Evolutionary conservation across 2,888 invertebrate genomes (phyloP).

Genomic region (Drosophila setosimentum): DNA sequence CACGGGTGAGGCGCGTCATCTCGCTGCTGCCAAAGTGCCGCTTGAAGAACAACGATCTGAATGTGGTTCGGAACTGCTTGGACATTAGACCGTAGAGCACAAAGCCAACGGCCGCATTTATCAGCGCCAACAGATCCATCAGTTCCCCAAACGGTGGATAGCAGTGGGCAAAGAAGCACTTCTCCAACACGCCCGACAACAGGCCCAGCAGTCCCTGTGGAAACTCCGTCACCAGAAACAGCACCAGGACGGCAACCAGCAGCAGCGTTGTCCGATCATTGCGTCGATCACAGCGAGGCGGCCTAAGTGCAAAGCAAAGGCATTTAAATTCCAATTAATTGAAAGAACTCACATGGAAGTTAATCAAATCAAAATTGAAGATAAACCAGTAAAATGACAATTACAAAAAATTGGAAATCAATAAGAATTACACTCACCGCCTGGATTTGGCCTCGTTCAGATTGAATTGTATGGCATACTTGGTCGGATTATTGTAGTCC

Average conservation of each 20-base stretch:
- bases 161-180: slow-evolving; percentile 91
- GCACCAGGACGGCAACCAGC: slow-evolving; percentile 93
- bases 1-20: slow-evolving; percentile 83
- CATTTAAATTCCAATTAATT: too few species aligned
- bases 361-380: neutral
- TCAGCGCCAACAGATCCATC: slow-evolving; percentile 95
- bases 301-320: slow-evolving; percentile 46
- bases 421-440: slow-evolving; percentile 45
- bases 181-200: slow-evolving; percentile 88
- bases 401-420: neutral
- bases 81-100: slow-evolving; percentile 98
- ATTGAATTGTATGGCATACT: slow-evolving; percentile 84
- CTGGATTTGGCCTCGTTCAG: slow-evolving; percentile 68
- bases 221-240: slow-evolving; percentile 95
- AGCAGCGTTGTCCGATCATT: slow-evolving; percentile 96
- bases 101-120: slow-evolving; percentile 97
- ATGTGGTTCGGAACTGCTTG: slow-evolving; percentile 94
- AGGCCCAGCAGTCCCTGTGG: slow-evolving; percentile 92
- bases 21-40: slow-evolving; percentile 87
- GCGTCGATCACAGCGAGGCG: slow-evolving; percentile 88
- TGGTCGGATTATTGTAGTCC: slow-evolving; percentile 87
- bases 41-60: slow-evolving; percentile 89
- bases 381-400: neutral
- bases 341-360: neutral
- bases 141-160: slow-evolving; percentile 93